Evolutionary conservation across 2,888 invertebrate genomes (phyloP), one percentile per base, ranked within the genome.

Genomic region (Cephus spinipes): DNA sequence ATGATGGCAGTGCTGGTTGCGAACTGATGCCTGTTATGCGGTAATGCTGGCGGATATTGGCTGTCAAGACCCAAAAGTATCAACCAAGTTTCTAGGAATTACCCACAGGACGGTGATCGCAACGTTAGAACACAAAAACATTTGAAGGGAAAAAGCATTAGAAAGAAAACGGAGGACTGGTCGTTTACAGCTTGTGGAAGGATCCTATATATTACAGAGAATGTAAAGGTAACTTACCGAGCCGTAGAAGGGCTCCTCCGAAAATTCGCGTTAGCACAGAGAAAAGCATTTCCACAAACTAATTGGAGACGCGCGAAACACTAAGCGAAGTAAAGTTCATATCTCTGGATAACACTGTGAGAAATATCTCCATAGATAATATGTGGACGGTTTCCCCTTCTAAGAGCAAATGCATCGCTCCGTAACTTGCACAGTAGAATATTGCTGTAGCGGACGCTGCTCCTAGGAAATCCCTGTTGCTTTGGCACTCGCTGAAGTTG

Each of bases 381-480:
- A 1, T 3, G 55, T 9, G 55, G 9, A 55, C 55, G 55, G 55
- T 55, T 23, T 55, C 55, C 23, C 9, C 23, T 55, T 55, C 23
- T 23, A 55, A 9, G 55, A 55, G 55, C 23, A 6, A 55, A 55
- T 55, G 55, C 55, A 55, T 55, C 9, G 55, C 23, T 55, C 55
- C 23, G 23, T 23, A 55, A 55, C 23, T 23, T 23, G 23, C 0
- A 55, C 55, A 9, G 55, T 9, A 9, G 23, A 55, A 23, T 55
- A 9, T 9, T 6, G 23, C 55, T 55, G 2, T 55, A 23, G 55
- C 40, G 40, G 9, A 23, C 15, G 23, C 2, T 23, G 55, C 71
- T 71, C 33, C 6, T 71, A 71, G 71, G 71, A 33, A 71, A 71
- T 71, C 71, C 71, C 71, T 71, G 33, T 15, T 15, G 71, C 71